A percentile compares a stretch with the other conserved stretches of the same genome.
Conservation (phyloP, 2,113 vertebrate genomes). For the Saccopteryx bilineata region DNA sequence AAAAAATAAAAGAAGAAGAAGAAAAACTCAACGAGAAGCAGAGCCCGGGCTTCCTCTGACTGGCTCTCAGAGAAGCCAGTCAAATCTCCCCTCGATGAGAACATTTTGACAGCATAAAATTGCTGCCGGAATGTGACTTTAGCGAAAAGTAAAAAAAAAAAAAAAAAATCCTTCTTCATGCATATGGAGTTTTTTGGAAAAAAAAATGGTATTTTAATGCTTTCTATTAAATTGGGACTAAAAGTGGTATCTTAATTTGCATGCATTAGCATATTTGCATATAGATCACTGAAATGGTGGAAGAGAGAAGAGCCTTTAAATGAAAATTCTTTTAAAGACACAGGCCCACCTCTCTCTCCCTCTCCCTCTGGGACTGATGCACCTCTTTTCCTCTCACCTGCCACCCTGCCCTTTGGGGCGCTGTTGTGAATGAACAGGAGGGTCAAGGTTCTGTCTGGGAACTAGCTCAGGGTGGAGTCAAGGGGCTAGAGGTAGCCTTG, state of each 20-base stretch:
- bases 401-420: conserved; percentile 31
- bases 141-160: conserved; percentile 86
- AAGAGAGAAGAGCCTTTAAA: conserved; percentile 93
- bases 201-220: conserved; percentile 94
- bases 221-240: conserved; percentile 96
- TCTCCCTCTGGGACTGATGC: conserved; percentile 57
- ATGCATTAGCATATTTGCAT: conserved; percentile 95
- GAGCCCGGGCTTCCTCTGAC: conserved; percentile 80
- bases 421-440: background rate
- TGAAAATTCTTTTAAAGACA: conserved; percentile 93
- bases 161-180: conserved; percentile 89
- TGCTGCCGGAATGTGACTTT: conserved; percentile 88
- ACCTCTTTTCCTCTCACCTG: conserved; percentile 3
- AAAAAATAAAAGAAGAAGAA: conserved; percentile 69
- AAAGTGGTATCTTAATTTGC: conserved; percentile 95
- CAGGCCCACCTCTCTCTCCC: conserved; percentile 83
- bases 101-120: conserved; percentile 86
- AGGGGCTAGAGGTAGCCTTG: background rate
- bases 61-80: conserved; percentile 87
- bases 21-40: conserved; percentile 78
- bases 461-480: background rate
- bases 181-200: conserved; percentile 90
- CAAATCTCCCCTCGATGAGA: conserved; percentile 86
- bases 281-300: conserved; percentile 94
- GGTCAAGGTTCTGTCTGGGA: background rate